Percentiles rank a stretch among this genome's conserved stretches.
These are phyloP conservation scores for Fringilla coelebs DNA, from an alignment of 2,797 vertebrate genomes.

Conservation along the genomic window DNA sequence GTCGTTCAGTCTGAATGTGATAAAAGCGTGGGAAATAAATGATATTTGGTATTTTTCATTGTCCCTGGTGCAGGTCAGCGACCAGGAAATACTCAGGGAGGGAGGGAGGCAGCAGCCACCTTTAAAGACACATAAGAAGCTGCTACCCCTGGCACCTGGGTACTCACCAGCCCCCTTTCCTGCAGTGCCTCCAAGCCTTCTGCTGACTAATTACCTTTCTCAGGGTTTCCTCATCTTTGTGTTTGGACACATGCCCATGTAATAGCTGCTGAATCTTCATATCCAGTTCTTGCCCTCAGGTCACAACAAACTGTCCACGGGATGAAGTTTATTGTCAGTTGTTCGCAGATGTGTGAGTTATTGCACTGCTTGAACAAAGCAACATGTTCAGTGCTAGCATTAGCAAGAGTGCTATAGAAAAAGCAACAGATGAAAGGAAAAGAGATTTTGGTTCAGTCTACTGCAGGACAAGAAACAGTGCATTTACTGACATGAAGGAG, in stretches of 20 bases:
- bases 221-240: background rate
- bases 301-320: background rate
- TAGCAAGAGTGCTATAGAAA: background rate
- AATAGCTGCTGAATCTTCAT: background rate
- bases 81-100: background rate
- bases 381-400: fast-evolving
- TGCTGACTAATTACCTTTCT: background rate
- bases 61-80: background rate
- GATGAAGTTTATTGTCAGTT: background rate
- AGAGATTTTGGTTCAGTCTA: background rate
- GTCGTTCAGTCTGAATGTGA: background rate
- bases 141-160: background rate
- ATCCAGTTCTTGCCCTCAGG: background rate
- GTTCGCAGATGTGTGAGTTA: background rate
- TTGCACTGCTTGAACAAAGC: background rate
- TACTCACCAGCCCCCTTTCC: background rate
- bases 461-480: background rate
- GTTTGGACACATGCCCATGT: background rate
- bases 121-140: background rate
- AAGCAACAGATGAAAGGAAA: background rate
- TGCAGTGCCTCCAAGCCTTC: background rate
- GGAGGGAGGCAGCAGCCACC: background rate
- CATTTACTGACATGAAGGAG: background rate
- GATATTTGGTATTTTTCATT: background rate
- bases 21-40: background rate